Evolutionary conservation across 2,113 vertebrate species (phyloP).

Genomic region (crab-eating macaque (Macaca fascicularis)): T2T-MFA8v1.1 NC_088387.1:74930501-74931000

Average conservation of each 20-base stretch:
- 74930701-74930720: not conserved
- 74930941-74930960: not conserved
- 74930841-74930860: not conserved
- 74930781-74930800: not conserved
- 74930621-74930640: not conserved
- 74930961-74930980: not conserved
- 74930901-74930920: not conserved
- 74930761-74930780: not conserved
- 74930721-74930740: constrained; percentile 5
- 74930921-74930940: not conserved
- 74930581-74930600: not conserved
- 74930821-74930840: not conserved
- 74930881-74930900: not conserved
- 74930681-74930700: not conserved
- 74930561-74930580: not conserved
- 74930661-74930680: not conserved
- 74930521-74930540: constrained; percentile 16
- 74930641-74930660: not conserved
- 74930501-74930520: constrained; percentile 57
- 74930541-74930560: not conserved
- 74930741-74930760: not conserved
- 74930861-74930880: not conserved
- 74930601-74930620: fast-evolving
- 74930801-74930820: not conserved
- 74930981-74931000: not conserved